phyloP scores from a whole-genome alignment of 2,113 vertebrate genomes.

The Proteles cristata region DNA sequence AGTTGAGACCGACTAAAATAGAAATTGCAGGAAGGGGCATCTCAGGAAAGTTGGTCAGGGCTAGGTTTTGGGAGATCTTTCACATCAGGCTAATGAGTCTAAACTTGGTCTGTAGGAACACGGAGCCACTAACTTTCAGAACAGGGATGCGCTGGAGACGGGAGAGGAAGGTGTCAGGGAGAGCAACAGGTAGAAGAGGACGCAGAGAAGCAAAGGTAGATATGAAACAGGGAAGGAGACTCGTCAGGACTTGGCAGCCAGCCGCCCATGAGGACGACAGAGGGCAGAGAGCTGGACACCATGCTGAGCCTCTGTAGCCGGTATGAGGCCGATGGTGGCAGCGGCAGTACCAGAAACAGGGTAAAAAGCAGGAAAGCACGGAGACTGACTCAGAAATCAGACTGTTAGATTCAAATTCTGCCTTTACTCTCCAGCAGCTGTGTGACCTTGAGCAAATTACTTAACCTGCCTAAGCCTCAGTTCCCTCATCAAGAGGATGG shows the following conservation, averaged over 20 bases:
- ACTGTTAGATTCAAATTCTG: neutral
- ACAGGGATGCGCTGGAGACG: neutral
- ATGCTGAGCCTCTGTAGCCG: neutral
- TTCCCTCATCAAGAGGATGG: constrained; percentile 10
- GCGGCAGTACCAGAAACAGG: neutral
- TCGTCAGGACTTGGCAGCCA: neutral
- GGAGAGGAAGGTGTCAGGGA: neutral
- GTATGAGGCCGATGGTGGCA: neutral
- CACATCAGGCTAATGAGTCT: neutral
- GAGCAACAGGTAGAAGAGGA: neutral
- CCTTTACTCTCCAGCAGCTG: neutral
- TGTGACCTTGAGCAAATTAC: neutral
- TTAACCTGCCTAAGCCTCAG: neutral
- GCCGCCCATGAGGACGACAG: neutral
- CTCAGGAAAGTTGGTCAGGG: neutral
- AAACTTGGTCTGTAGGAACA: neutral
- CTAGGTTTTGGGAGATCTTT: neutral
- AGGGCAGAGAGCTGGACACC: neutral
- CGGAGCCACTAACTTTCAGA: neutral
- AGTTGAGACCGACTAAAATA: neutral
- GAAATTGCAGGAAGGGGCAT: neutral
- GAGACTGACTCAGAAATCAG: neutral
- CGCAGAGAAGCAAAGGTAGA: neutral
- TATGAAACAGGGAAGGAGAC: neutral
- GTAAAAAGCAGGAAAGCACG: neutral